Evolutionary conservation across 2,888 invertebrate species (phyloP), one percentile per base, ranked within the genome.

Genomic region (Tachina grossa): DNA sequence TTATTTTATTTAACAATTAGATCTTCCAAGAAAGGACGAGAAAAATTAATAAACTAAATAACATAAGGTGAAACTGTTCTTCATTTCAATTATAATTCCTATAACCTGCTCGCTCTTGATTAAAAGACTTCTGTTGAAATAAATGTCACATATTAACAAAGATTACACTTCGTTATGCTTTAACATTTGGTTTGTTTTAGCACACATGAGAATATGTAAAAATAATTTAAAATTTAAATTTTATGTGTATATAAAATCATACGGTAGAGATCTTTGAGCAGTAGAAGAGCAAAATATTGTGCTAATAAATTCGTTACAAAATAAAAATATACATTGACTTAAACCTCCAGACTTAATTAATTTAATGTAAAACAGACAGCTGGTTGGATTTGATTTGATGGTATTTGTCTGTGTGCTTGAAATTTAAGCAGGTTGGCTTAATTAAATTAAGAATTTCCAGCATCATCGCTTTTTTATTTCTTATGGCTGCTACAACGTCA

Each of bases 151-250:
- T n/a, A 55, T 82, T 63, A 22, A 49, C 8, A 59, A 8, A 41
- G 69, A 47, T 76, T 74, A 75, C 43, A 51, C 66, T 53, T 16
- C n/a, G n/a, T 71, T 47, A 76, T 13, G 63, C 55, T 10, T 76
- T 57, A 11, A 41, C 43, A 22, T 16, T 11, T 65, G 9, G 65
- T 41, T 3, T 57, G 41, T 76, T 51, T 43, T 74, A 39, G 19
- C 13, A 57, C 5, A n/a, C 14, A 51, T 14, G 41, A 63, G 1
- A 49, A 31, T 31, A 31, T 31, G 31, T 31, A 31, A 14, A 61
- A 41, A 19, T 49, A 39, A 55, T 65, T 43, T 31, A 43, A 45
- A 45, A 31, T 31, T 6, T 31, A 31, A 31, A 31, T 31, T 31
- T 31, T 31, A 4, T 22, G 2, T 22, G 22, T 22, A 2, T 43